These are phyloP conservation scores for Argentina silus DNA, from an alignment of 2,797 vertebrate genomes.

Conservation along the genomic window DNA sequence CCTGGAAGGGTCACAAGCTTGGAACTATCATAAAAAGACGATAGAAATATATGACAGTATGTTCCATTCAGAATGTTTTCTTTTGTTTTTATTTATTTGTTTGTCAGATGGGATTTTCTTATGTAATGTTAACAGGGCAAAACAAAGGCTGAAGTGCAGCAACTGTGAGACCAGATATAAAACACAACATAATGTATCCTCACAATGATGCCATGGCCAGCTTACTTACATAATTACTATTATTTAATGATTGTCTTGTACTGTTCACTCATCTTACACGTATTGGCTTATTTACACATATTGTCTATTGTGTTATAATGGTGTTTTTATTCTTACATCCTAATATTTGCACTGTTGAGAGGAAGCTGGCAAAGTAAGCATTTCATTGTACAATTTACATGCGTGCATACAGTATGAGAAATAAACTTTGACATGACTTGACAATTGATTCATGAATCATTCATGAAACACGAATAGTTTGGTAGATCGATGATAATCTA, in stretches of 20 bases:
- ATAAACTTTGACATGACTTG: background rate
- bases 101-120: slow-evolving; percentile 10
- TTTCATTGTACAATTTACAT: background rate
- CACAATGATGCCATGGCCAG: too few species aligned
- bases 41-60: slow-evolving; percentile 7
- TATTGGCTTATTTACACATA: too few species aligned
- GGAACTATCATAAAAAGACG: background rate
- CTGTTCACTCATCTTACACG: too few species aligned
- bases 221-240: too few species aligned
- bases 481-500: too few species aligned
- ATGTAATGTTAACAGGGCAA: background rate
- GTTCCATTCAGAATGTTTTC: background rate
- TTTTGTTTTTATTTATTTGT: slow-evolving; percentile 1
- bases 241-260: too few species aligned
- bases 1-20: background rate
- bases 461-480: too few species aligned
- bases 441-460: background rate
- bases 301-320: background rate
- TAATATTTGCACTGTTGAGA: too few species aligned
- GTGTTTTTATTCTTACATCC: too few species aligned
- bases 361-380: background rate
- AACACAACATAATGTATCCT: background rate
- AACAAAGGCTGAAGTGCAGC: background rate
- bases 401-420: background rate
- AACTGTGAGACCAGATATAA: background rate